These are phyloP conservation scores for Latheticus oryzae DNA, from an alignment of 2,888 invertebrate species.

Conservation along the genomic window DNA sequence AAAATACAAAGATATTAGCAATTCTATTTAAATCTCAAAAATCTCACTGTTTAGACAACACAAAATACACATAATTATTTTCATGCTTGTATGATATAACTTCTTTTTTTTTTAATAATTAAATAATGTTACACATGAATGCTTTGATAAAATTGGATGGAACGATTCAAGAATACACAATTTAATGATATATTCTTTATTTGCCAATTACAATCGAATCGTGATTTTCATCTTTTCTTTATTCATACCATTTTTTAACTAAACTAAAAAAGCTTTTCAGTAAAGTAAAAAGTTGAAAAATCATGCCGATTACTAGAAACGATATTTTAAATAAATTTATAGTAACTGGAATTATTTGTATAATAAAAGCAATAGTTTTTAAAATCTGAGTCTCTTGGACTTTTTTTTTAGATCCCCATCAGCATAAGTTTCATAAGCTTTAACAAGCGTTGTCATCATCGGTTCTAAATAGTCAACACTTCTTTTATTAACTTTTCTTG, in stretches of 20 bases:
- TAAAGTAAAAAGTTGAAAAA: slow-evolving; percentile 44
- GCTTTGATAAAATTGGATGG: slow-evolving; percentile 11
- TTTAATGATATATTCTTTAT: slow-evolving; percentile 1
- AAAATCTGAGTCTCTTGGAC: slow-evolving; percentile 55
- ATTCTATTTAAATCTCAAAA: no score
- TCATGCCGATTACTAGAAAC: slow-evolving; percentile 52
- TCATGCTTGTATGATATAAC: no score
- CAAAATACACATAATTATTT: no score
- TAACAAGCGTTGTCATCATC: slow-evolving; percentile 57
- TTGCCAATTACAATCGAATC: not conserved
- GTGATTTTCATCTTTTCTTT: not conserved
- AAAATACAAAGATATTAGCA: no score
- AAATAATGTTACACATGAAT: slow-evolving; percentile 6
- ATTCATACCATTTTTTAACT: slow-evolving; percentile 16
- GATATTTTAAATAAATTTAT: slow-evolving; percentile 54
- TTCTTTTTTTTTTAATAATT: slow-evolving; percentile 8
- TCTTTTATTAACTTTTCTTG: slow-evolving; percentile 49
- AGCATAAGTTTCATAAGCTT: slow-evolving; percentile 60
- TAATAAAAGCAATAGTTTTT: slow-evolving; percentile 55
- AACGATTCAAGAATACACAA: slow-evolving; percentile 20
- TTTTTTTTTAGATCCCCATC: slow-evolving; percentile 59
- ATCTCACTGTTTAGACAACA: no score
- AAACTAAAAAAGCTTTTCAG: slow-evolving; percentile 40
- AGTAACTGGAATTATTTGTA: slow-evolving; percentile 57
- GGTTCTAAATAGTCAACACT: slow-evolving; percentile 60